Percentiles rank a stretch among this genome's conserved stretches.
These are phyloP conservation scores for Sesamia nonagrioides DNA, from an alignment of 1,140 invertebrate genomes.

Conservation along the genomic window DNA sequence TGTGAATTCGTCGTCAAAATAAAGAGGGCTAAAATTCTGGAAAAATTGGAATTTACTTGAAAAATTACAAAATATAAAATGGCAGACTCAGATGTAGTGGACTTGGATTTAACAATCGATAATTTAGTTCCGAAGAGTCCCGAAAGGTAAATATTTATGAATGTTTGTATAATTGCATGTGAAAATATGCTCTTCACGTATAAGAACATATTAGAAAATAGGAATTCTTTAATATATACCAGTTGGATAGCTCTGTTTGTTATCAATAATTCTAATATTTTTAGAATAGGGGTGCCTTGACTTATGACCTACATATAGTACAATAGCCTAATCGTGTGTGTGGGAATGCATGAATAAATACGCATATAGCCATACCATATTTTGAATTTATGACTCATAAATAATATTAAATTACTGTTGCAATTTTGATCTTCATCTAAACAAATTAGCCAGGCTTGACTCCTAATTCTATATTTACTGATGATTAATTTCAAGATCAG, in stretches of 20 bases:
- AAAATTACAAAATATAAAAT: slow-evolving; percentile 72
- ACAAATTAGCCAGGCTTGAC: slow-evolving; percentile 9
- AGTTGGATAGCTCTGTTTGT: neutral
- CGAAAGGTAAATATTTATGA: slow-evolving; percentile 74
- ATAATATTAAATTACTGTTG: neutral
- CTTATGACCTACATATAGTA: slow-evolving; percentile 75
- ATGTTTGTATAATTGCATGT: slow-evolving; percentile 3
- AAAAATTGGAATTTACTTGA: slow-evolving; percentile 56
- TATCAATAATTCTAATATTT: neutral
- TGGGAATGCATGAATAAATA: slow-evolving; percentile 28
- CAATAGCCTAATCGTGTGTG: slow-evolving; percentile 39
- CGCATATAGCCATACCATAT: slow-evolving; percentile 23
- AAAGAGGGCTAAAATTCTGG: slow-evolving; percentile 60
- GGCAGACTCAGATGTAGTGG: slow-evolving; percentile 81
- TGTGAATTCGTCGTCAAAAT: slow-evolving; percentile 77
- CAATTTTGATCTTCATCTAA: slow-evolving; percentile 19
- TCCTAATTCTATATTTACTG: neutral
- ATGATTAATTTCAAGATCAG: slow-evolving; percentile 1
- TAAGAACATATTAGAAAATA: neutral
- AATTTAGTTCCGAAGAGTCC: slow-evolving; percentile 84
- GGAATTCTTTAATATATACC: neutral
- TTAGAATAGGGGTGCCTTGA: slow-evolving; percentile 62
- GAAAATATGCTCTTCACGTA: slow-evolving; percentile 32
- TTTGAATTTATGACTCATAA: neutral
- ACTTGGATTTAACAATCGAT: slow-evolving; percentile 83